Percentiles rank a stretch among this genome's conserved stretches.
These are phyloP conservation scores for Limenitis camilla DNA, from an alignment of 2,888 invertebrate genomes.

Conservation along the genomic window DNA sequence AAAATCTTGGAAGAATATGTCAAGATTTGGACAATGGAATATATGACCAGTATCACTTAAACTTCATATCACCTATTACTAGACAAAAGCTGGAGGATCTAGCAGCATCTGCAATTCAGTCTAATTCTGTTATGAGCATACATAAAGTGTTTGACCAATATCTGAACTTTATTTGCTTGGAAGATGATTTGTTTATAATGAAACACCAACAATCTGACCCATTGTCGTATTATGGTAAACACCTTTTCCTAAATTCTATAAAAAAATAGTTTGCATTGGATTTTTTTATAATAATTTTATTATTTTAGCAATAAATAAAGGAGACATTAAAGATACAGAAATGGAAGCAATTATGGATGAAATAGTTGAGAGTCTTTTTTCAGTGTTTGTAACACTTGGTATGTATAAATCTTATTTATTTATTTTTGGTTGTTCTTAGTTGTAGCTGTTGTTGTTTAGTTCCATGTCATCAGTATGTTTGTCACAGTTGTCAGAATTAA, in stretches of 20 bases:
- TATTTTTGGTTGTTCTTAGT: no score
- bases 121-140: slow-evolving; percentile 92
- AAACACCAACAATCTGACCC: slow-evolving; percentile 93
- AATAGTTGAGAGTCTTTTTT: slow-evolving; percentile 97
- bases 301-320: slow-evolving; percentile 89
- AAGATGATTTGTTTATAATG: slow-evolving; percentile 97
- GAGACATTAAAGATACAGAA: slow-evolving; percentile 94
- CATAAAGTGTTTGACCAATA: slow-evolving; percentile 99
- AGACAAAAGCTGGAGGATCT: slow-evolving; percentile 95
- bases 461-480: no score
- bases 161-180: slow-evolving; percentile 97
- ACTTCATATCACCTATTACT: slow-evolving; percentile 96
- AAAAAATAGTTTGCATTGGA: not conserved
- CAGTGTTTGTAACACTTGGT: slow-evolving; percentile 97
- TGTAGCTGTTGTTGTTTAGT: no score
- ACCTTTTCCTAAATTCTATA: not conserved
- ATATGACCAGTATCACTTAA: slow-evolving; percentile 96
- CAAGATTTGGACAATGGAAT: slow-evolving; percentile 91
- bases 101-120: slow-evolving; percentile 92
- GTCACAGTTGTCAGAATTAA: no score
- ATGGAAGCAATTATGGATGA: slow-evolving; percentile 95
- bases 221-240: slow-evolving; percentile 91
- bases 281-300: not conserved
- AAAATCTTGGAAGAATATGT: slow-evolving; percentile 94
- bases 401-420: slow-evolving; percentile 36